Percentiles rank a stretch among this genome's conserved stretches.
Evolutionary conservation across 2,797 vertebrate genomes (phyloP).

Genomic region (Anabacerthia variegaticeps): DNA sequence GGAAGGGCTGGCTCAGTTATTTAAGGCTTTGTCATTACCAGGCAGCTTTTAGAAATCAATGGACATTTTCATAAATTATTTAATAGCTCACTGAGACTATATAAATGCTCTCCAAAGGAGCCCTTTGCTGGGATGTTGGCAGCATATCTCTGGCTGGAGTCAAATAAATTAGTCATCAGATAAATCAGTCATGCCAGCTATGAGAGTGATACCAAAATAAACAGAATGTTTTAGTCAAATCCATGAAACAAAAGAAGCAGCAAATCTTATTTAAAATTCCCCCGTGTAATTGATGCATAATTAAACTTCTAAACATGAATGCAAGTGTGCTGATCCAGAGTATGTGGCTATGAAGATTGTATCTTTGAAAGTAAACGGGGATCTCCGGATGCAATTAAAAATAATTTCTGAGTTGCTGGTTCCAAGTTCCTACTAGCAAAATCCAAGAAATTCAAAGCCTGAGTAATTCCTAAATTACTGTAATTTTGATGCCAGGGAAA

Average conservation of each 20-base stretch:
- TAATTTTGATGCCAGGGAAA: constrained; percentile 49
- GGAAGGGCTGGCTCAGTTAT: not conserved
- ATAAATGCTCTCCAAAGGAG: constrained; percentile 26
- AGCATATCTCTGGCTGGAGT: not conserved
- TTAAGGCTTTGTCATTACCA: not conserved
- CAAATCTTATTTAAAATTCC: constrained; percentile 50
- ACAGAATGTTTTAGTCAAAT: constrained; percentile 41
- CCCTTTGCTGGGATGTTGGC: constrained; percentile 48
- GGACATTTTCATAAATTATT: not conserved
- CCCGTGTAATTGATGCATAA: constrained; percentile 27
- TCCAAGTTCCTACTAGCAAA: constrained; percentile 52
- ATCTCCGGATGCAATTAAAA: constrained; percentile 54
- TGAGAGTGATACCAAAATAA: constrained; percentile 49
- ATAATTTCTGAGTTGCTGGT: constrained; percentile 23
- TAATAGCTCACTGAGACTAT: constrained; percentile 6
- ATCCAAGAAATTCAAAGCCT: constrained; percentile 23
- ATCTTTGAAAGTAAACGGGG: constrained; percentile 49
- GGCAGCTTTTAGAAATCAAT: constrained; percentile 3
- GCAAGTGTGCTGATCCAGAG: constrained; percentile 4
- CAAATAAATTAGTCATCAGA: constrained; percentile 52
- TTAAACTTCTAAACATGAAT: constrained; percentile 47
- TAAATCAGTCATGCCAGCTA: constrained; percentile 55
- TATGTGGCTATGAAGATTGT: not conserved
- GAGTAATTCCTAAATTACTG: constrained; percentile 18
- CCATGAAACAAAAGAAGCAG: constrained; percentile 41